Percentiles rank a stretch among this genome's conserved stretches.
phyloP scores from a whole-genome alignment of 2,888 invertebrate genomes.

The Saturnia japonica region DNA sequence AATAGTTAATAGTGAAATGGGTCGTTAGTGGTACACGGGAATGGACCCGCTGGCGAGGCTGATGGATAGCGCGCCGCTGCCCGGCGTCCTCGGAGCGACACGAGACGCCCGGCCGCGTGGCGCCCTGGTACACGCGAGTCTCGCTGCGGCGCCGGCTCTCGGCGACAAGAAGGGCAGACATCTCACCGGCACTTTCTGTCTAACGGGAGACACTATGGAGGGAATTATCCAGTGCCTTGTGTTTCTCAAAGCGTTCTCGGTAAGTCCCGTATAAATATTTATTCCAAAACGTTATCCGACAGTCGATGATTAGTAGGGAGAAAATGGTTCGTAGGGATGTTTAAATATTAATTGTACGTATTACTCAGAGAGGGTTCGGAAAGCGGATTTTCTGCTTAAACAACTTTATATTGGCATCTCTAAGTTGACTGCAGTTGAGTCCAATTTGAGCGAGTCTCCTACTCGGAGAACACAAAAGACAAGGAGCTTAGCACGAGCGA shows the following conservation, averaged over 20 bases:
- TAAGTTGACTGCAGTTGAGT: conserved; percentile 45
- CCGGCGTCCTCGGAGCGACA: conserved; percentile 79
- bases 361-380: conserved; percentile 39
- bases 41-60: conserved; percentile 93
- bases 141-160: conserved; percentile 88
- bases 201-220: conserved; percentile 96
- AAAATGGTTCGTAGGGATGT: conserved; percentile 38
- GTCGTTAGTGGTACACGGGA: conserved; percentile 46
- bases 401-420: conserved; percentile 29
- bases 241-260: conserved; percentile 96
- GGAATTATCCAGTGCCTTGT: conserved; percentile 96
- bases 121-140: conserved; percentile 89
- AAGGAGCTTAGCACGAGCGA: conserved; percentile 47
- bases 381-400: conserved; percentile 37
- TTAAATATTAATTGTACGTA: conserved; percentile 45
- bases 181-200: conserved; percentile 93
- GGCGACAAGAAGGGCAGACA: conserved; percentile 88
- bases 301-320: conserved; percentile 5
- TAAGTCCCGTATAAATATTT: conserved; percentile 76
- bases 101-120: conserved; percentile 83
- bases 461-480: conserved; percentile 36
- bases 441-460: conserved; percentile 38
- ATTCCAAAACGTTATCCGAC: neutral
- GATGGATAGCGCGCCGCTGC: conserved; percentile 88
- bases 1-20: conserved; percentile 25